These are phyloP conservation scores for Mellivora capensis DNA, from an alignment of 2,113 vertebrate species.

Conservation along the genomic window DNA sequence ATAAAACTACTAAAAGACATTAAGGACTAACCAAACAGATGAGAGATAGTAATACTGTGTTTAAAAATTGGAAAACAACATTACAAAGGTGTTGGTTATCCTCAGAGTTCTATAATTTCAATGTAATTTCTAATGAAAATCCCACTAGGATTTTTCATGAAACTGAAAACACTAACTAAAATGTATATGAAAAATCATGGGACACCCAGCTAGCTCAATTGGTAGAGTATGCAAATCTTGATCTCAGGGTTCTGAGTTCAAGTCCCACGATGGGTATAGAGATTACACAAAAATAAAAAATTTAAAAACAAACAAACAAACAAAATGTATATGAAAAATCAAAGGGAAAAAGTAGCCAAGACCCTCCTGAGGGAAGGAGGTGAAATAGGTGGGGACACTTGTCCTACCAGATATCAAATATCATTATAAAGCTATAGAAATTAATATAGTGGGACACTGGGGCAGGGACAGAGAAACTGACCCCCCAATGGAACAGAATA, in stretches of 20 bases:
- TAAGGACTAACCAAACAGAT: background rate
- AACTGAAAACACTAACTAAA: constrained; percentile 2
- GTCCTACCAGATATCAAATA: background rate
- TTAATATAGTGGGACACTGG: background rate
- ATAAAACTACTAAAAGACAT: background rate
- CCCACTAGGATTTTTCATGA: background rate
- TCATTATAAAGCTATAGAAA: background rate
- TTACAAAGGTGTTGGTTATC: background rate
- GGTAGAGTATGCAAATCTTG: background rate
- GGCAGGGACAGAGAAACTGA: background rate
- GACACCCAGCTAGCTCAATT: background rate
- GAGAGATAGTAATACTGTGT: background rate
- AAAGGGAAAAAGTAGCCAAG: background rate
- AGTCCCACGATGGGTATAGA: background rate
- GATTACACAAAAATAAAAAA: background rate
- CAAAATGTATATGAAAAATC: background rate
- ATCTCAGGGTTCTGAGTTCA: background rate
- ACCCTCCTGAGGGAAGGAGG: background rate
- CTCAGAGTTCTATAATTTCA: background rate
- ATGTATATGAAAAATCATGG: background rate
- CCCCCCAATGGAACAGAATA: background rate
- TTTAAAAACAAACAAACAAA: background rate
- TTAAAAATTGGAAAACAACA: constrained; percentile 23
- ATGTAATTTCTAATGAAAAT: constrained; percentile 5
- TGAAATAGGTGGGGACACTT: background rate